A percentile compares a stretch with the other conserved stretches of the same genome.
phyloP scores from a whole-genome alignment of 2,888 invertebrate species.

The Tetranychus truncatus region DNA sequence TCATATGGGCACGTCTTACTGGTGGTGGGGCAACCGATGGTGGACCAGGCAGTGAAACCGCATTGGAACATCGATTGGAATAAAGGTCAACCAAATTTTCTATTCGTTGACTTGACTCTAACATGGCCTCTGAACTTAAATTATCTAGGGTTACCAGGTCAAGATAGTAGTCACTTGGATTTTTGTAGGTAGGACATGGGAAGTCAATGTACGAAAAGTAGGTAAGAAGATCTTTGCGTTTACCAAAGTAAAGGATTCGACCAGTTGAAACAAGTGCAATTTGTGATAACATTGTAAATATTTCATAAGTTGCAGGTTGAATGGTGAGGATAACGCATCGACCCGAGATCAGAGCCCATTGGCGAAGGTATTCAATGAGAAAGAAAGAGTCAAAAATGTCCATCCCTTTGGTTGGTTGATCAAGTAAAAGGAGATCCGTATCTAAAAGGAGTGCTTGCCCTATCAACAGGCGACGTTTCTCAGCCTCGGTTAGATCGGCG shows the following conservation, averaged over 20 bases:
- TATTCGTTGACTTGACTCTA: slow-evolving; percentile 80
- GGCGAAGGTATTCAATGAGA: slow-evolving; percentile 73
- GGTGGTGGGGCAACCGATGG: slow-evolving; percentile 54
- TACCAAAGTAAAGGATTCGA: slow-evolving; percentile 73
- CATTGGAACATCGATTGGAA: slow-evolving; percentile 42
- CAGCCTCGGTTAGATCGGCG: slow-evolving; percentile 64
- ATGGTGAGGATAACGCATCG: slow-evolving; percentile 72
- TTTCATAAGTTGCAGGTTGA: slow-evolving; percentile 85
- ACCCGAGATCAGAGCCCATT: slow-evolving; percentile 55
- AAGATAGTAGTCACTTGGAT: slow-evolving; percentile 87
- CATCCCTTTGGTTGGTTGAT: slow-evolving; percentile 70
- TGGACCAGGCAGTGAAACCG: slow-evolving; percentile 51
- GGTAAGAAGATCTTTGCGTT: slow-evolving; percentile 68
- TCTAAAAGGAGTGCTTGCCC: slow-evolving; percentile 64
- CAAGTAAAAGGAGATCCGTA: slow-evolving; percentile 42
- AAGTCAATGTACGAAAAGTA: slow-evolving; percentile 80
- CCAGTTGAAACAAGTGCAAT: slow-evolving; percentile 72
- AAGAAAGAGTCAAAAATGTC: slow-evolving; percentile 93
- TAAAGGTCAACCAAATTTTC: slow-evolving; percentile 70
- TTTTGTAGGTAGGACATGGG: slow-evolving; percentile 87
- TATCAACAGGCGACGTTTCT: slow-evolving; percentile 63
- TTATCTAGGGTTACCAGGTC: slow-evolving; percentile 83
- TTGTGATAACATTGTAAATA: slow-evolving; percentile 75
- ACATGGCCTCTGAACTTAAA: slow-evolving; percentile 75
- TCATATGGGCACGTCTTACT: slow-evolving; percentile 45